Evolutionary conservation across 2,888 invertebrate genomes (phyloP).

Genomic region (Hypomecis punctinalis): DNA sequence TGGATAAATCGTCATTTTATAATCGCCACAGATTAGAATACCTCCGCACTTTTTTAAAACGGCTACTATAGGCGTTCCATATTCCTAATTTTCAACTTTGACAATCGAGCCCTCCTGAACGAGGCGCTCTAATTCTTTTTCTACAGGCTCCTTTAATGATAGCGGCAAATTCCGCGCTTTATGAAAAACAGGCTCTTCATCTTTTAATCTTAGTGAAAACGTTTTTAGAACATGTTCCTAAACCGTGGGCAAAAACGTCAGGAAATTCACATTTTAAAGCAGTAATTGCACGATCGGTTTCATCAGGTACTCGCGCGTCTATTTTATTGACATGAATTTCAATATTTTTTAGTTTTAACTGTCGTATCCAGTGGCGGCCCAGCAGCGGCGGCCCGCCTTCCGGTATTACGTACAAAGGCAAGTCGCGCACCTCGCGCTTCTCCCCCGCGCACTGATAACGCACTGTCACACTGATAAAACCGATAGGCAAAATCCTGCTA

Average conservation of each 20-base stretch:
- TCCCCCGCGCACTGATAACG: too few relatives aligned
- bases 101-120: slow-evolving; percentile 1
- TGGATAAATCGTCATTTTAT: slow-evolving; percentile 45
- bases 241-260: too few relatives aligned
- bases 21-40: slow-evolving; percentile 45
- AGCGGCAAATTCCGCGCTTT: not conserved
- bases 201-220: too few relatives aligned
- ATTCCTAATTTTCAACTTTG: slow-evolving; percentile 8
- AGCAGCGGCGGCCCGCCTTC: slow-evolving; percentile 45
- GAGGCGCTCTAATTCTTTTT: slow-evolving; percentile 3
- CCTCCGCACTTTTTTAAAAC: slow-evolving; percentile 40
- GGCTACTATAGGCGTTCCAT: slow-evolving; percentile 46
- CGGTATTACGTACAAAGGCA: slow-evolving; percentile 31
- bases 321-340: too few relatives aligned
- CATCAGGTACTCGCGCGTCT: not conserved
- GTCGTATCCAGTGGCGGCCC: not conserved
- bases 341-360: too few relatives aligned
- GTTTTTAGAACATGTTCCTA: too few relatives aligned
- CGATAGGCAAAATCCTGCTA: too few relatives aligned
- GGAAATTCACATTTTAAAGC: too few relatives aligned
- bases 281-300: too few relatives aligned
- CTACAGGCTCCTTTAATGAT: slow-evolving; percentile 2
- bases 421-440: not conserved
- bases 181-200: slow-evolving; percentile 2
- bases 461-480: too few relatives aligned